Conservation (phyloP, 2,888 invertebrate species). For the Euproctis similis region DNA sequence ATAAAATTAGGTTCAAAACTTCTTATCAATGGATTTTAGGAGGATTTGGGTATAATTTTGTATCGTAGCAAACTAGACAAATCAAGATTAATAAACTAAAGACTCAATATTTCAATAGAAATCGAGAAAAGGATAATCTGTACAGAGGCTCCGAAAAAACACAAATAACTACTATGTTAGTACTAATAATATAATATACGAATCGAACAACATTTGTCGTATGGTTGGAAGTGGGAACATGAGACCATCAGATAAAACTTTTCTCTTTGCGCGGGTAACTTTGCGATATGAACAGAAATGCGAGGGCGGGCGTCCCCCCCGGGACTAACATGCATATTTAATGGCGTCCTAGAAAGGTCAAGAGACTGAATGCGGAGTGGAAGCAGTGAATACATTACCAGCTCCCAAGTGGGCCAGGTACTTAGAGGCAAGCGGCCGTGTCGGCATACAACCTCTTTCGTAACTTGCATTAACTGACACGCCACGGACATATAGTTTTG, state of each 20-base stretch:
- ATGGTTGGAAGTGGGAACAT: conserved; percentile 49
- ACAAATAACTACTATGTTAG: too few relatives aligned
- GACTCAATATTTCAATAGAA: too few relatives aligned
- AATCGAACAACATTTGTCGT: conserved; percentile 35
- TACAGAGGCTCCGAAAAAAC: too few relatives aligned
- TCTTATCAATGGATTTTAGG: too few relatives aligned
- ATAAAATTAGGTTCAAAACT: too few relatives aligned
- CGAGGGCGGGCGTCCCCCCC: conserved; percentile 46
- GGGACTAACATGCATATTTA: conserved; percentile 69
- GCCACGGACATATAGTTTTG: conserved; percentile 63
- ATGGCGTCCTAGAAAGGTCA: conserved; percentile 71
- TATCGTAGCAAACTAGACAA: too few relatives aligned
- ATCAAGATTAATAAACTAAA: too few relatives aligned
- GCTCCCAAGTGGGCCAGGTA: conserved; percentile 44
- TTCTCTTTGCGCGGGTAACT: conserved; percentile 66
- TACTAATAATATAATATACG: too few relatives aligned
- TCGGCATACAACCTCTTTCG: conserved; percentile 59
- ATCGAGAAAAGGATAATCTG: too few relatives aligned
- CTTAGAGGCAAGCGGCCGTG: conserved; percentile 34
- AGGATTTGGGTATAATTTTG: too few relatives aligned
- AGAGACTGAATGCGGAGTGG: conserved; percentile 57
- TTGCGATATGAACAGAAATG: conserved; percentile 55
- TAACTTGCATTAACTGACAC: conserved; percentile 53
- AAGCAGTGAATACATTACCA: conserved; percentile 67
- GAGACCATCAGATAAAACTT: conserved; percentile 57